phyloP scores from a whole-genome alignment of 2,888 invertebrate species.

The Masnerella sp. region DNA sequence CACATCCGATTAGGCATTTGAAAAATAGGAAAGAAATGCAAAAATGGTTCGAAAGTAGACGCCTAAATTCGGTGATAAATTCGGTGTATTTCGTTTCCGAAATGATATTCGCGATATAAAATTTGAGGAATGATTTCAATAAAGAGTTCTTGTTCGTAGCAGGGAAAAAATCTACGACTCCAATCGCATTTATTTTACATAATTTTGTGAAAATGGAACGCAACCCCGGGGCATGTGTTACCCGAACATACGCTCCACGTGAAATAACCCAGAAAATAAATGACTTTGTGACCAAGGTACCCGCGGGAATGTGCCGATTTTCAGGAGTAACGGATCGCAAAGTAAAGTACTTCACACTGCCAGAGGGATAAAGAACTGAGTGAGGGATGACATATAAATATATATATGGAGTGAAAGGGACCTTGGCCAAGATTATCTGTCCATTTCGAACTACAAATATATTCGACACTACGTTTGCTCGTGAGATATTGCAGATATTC shows the following conservation, averaged over 20 bases:
- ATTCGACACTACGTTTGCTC: too few relatives aligned
- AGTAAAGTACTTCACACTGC: conserved; percentile 37
- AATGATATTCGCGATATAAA: conserved; percentile 11
- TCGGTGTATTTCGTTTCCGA: background rate
- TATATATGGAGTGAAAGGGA: too few relatives aligned
- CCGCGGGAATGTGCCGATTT: conserved; percentile 52
- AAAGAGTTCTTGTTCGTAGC: too few relatives aligned
- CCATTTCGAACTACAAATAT: background rate
- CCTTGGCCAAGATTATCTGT: too few relatives aligned
- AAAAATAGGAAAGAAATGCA: conserved; percentile 5
- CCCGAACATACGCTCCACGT: conserved; percentile 34
- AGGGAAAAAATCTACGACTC: too few relatives aligned
- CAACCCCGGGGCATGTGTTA: conserved; percentile 24
- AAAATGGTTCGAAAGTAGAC: background rate
- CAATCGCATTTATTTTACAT: conserved; percentile 51
- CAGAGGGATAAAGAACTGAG: conserved; percentile 25
- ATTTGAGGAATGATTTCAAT: background rate
- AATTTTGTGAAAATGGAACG: conserved; percentile 50
- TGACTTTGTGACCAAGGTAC: conserved; percentile 53
- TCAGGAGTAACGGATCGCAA: conserved; percentile 41
- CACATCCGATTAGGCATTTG: too few relatives aligned
- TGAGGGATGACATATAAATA: conserved; percentile 21
- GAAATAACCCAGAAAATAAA: conserved; percentile 55
- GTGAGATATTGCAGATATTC: too few relatives aligned
- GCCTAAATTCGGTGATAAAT: conserved; percentile 6